Evolutionary conservation across 2,888 invertebrate species (phyloP).

Genomic region (Mimumesa dahlbomi): DNA sequence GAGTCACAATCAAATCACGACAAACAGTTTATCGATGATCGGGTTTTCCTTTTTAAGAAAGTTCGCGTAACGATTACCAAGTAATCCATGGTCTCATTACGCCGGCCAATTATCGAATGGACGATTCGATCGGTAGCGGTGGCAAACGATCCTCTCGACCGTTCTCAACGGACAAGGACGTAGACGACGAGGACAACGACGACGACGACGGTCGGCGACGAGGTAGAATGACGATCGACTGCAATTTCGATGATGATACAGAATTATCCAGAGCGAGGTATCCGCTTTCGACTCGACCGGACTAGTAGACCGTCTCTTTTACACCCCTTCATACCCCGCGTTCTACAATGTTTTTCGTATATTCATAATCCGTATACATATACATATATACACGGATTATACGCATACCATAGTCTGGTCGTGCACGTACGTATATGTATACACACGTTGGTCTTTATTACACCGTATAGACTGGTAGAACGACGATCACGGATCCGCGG

Average conservation of each 20-base stretch:
- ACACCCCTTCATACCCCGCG: constrained; percentile 23
- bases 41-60: constrained; percentile 16
- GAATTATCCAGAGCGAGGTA: constrained; percentile 65
- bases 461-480: constrained; percentile 12
- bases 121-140: constrained; percentile 65
- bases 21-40: constrained; percentile 28
- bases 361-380: constrained; percentile 4
- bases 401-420: no score
- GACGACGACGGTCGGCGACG: constrained; percentile 54
- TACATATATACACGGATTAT: neutral
- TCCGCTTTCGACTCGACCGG: constrained; percentile 7
- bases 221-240: constrained; percentile 62
- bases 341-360: constrained; percentile 49
- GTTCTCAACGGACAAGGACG: neutral
- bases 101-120: constrained; percentile 72
- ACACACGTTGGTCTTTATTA: neutral
- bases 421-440: neutral
- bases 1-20: no score
- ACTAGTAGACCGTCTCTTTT: constrained; percentile 33
- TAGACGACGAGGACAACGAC: constrained; percentile 46
- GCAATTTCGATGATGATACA: constrained; percentile 73
- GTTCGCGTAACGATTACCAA: constrained; percentile 30
- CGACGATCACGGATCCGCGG: constrained; percentile 60
- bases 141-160: constrained; percentile 68
- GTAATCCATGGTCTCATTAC: constrained; percentile 66